Conservation (phyloP, 2,113 vertebrate genomes). For the Phasianus colchicus region DNA sequence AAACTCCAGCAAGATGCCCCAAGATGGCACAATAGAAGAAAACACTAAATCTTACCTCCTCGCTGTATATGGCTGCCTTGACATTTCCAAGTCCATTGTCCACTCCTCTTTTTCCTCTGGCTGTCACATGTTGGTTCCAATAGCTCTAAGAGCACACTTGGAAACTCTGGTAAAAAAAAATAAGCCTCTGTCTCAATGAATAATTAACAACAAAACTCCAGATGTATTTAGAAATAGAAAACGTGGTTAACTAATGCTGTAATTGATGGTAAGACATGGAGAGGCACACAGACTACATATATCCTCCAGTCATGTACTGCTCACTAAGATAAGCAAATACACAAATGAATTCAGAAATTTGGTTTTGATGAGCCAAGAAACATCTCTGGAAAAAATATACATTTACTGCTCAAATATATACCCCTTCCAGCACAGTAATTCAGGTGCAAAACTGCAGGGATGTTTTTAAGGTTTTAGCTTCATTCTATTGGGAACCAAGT, state of each 20-base stretch:
- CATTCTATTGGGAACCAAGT: background rate
- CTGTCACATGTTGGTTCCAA: conserved; percentile 15
- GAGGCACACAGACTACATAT: background rate
- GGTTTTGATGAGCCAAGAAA: background rate
- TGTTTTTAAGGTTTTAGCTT: background rate
- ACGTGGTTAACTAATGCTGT: background rate
- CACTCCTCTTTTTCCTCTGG: conserved; percentile 15
- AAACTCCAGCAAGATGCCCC: conserved; percentile 3
- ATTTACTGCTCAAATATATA: background rate
- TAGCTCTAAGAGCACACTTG: background rate
- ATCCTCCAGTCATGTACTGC: background rate
- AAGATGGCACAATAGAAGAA: background rate
- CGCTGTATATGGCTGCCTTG: background rate
- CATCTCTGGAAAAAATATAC: background rate
- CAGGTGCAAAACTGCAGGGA: background rate
- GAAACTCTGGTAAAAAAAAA: background rate
- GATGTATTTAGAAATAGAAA: conserved; percentile 25
- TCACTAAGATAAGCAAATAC: background rate
- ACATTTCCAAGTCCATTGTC: background rate
- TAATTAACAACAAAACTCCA: conserved; percentile 22
- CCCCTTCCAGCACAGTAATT: background rate
- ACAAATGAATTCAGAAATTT: background rate
- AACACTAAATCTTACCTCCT: background rate
- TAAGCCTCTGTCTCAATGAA: background rate
- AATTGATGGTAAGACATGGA: background rate